A percentile compares a stretch with the other conserved stretches of the same genome.
Conservation (phyloP, 2,113 vertebrate species). For the Theropithecus gelada region DNA sequence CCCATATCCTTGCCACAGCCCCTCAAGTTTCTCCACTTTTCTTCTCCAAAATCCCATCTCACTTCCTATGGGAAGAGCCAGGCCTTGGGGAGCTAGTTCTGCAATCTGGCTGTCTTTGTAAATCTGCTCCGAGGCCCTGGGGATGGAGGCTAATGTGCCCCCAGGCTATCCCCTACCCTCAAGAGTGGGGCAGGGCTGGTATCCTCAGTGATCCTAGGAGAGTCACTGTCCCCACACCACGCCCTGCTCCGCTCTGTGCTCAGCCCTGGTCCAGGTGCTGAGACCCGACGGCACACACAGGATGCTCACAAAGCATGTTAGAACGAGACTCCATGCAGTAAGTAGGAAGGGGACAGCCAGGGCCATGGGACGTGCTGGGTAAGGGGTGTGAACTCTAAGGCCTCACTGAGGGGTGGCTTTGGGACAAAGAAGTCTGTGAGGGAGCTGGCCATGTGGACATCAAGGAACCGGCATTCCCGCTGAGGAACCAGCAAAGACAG, state of each 20-base stretch:
- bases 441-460: rapidly evolving
- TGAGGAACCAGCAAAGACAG: not conserved
- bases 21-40: not conserved
- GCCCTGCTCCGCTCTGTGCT: too few relatives aligned
- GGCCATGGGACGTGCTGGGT: not conserved
- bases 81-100: not conserved
- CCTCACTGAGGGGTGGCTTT: not conserved
- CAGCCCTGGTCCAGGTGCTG: too few relatives aligned
- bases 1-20: not conserved
- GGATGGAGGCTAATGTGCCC: too few relatives aligned
- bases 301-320: too few relatives aligned
- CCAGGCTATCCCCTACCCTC: too few relatives aligned
- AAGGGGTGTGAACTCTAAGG: rapidly evolving
- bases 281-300: too few relatives aligned
- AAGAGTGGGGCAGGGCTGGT: too few relatives aligned
- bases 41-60: not conserved
- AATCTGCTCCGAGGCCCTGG: not conserved
- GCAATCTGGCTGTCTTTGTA: not conserved
- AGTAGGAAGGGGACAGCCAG: not conserved
- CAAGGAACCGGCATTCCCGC: not conserved
- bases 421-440: rapidly evolving
- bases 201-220: too few relatives aligned
- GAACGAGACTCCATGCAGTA: too few relatives aligned
- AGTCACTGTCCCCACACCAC: too few relatives aligned
- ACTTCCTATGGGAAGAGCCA: not conserved